Base-by-base conservation (phyloP, 23 tunicate species). In the Diplosoma virens region DNA sequence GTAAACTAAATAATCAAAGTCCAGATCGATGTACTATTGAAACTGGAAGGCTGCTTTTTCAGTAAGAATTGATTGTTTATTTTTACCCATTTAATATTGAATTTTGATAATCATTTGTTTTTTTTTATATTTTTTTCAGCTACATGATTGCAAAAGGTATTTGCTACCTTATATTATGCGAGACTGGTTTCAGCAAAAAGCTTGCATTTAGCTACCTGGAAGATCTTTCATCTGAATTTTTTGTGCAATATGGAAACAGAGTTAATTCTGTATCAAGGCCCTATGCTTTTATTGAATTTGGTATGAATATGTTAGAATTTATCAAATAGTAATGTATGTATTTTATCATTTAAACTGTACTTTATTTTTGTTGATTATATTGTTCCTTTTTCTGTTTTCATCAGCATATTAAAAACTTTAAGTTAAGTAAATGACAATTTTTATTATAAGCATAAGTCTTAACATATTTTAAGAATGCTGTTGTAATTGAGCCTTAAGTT, bases 221-320 rank as follows among this genome's bases (percentile, higher is more conserved):
- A 1, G 99, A 94, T 26, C 28, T 94, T 24, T 84, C 95, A 36
- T 94, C 99, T 6, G 99, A 94, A 65, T 94, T 94, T 67, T 94
- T 87, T 83, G 99, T 94, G 26, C 99, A 94, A 47, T 94, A 94
- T 83, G 99, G 99, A 34, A 88, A 87, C 60, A 64, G 99, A 65
- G 82, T 94, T 26, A 61, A 35, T 26, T 71, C 85, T 11, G 93
- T 76, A 0, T 25, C 99, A 0, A 73, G 99, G 37, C 99, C 99
- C 2, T 94, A 94, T 79, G 86, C 89, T 1, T 94, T 94, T 81
- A 94, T 94, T 45, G 94, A 94, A 45, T 88, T 87, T 82, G 94
- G 93, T 86, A 66, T 59, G 61, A n/a, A 5, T 16, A 11, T 45
- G 16, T 45, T 45, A 45, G 11, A 16, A 45, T 45, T n/a, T n/a